A percentile compares a stretch with the other conserved stretches of the same genome.
These are phyloP conservation scores for Pelecanoides urinatrix DNA, from an alignment of 2,113 vertebrate species.

Conservation along the genomic window DNA sequence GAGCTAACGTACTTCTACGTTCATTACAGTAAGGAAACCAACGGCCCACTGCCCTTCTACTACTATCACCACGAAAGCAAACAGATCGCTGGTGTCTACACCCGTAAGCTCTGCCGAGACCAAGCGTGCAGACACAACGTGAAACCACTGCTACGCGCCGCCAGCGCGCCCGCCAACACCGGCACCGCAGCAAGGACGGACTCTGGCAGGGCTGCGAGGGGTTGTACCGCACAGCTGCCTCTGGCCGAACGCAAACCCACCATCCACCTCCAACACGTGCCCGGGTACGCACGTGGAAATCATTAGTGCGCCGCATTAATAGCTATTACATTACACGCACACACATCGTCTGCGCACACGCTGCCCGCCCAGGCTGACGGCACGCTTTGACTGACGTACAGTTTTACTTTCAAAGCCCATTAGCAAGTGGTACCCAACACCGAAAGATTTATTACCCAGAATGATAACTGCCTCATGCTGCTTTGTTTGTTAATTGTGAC, in stretches of 20 bases:
- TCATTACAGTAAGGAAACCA: not conserved
- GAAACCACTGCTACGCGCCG: rapidly evolving
- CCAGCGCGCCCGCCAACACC: rapidly evolving
- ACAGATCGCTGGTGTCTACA: rapidly evolving
- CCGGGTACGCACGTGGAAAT: rapidly evolving
- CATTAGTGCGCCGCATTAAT: rapidly evolving
- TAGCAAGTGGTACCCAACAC: not conserved
- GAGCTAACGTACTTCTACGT: not conserved
- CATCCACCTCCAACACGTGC: rapidly evolving
- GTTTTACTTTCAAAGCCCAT: not conserved
- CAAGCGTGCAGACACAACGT: rapidly evolving
- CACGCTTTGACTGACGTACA: not conserved
- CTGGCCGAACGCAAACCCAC: rapidly evolving
- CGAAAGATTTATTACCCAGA: slow-evolving; percentile 15
- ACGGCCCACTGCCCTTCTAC: not conserved
- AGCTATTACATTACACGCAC: rapidly evolving
- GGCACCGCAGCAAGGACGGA: rapidly evolving
- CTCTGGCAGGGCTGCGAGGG: rapidly evolving
- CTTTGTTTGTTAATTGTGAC: slow-evolving; percentile 52
- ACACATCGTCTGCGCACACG: rapidly evolving
- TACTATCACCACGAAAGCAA: rapidly evolving
- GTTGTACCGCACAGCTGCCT: rapidly evolving
- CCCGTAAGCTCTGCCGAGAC: rapidly evolving
- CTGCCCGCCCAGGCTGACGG: not conserved
- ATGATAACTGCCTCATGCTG: not conserved